These are phyloP conservation scores for Rhabdomys pumilio DNA, from an alignment of 2,797 vertebrate genomes.

Conservation along the genomic window DNA sequence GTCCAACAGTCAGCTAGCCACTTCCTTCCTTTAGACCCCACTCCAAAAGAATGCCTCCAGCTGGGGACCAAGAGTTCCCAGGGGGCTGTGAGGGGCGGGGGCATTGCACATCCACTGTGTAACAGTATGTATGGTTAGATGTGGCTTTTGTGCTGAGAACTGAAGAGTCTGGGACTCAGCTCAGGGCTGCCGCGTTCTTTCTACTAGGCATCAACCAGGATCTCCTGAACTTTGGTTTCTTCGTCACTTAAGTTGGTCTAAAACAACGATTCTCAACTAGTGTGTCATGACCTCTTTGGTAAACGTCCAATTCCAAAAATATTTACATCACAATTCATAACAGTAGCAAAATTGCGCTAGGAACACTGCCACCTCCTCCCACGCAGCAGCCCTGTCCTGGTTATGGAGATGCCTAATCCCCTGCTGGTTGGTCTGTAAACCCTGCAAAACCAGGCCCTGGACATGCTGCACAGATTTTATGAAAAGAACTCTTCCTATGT, in stretches of 20 bases:
- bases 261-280: background rate
- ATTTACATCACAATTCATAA: background rate
- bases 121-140: background rate
- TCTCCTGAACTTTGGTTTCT: background rate
- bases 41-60: background rate
- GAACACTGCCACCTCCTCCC: slow-evolving; percentile 66
- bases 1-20: background rate
- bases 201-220: background rate
- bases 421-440: background rate
- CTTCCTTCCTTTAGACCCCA: background rate
- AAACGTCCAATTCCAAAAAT: background rate
- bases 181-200: background rate
- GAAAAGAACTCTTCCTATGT: background rate
- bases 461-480: background rate
- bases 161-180: background rate
- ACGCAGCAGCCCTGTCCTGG: slow-evolving; percentile 67
- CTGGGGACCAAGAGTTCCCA: background rate
- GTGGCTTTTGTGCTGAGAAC: background rate
- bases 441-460: background rate
- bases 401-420: background rate
- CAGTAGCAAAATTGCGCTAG: slow-evolving; percentile 82
- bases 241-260: background rate
- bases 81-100: too few species aligned
- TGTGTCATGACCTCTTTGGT: background rate
- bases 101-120: background rate